Evolutionary conservation across 1,140 invertebrate genomes (phyloP).

Genomic region (Drosophila ambigua): DNA sequence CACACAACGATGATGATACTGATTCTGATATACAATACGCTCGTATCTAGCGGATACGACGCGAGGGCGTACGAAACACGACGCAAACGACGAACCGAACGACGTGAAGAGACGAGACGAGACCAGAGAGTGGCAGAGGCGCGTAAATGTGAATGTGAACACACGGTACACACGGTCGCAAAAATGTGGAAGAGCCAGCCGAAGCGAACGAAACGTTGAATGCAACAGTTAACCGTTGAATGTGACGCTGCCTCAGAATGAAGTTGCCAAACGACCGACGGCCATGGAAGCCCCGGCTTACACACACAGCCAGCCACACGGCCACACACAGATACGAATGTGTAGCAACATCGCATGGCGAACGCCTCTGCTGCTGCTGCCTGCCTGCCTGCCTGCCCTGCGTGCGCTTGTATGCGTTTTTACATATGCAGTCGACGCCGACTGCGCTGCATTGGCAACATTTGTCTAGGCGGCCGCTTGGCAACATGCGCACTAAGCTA

Average conservation of each 20-base stretch:
- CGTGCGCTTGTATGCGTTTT: slow-evolving; percentile 49
- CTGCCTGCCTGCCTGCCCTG: background rate
- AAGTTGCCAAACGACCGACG: slow-evolving; percentile 71
- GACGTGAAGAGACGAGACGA: slow-evolving; percentile 5
- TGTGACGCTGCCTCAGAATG: slow-evolving; percentile 59
- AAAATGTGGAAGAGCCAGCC: slow-evolving; percentile 15
- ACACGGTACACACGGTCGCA: slow-evolving; percentile 20
- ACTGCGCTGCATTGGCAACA: slow-evolving; percentile 39
- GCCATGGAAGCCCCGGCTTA: slow-evolving; percentile 30
- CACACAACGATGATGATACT: slow-evolving; percentile 12
- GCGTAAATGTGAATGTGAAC: slow-evolving; percentile 19
- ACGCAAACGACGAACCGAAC: background rate
- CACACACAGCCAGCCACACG: slow-evolving; percentile 14
- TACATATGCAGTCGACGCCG: slow-evolving; percentile 53
- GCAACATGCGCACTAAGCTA: slow-evolving; percentile 73
- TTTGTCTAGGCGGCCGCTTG: slow-evolving; percentile 11
- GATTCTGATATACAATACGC: background rate
- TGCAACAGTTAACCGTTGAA: slow-evolving; percentile 83
- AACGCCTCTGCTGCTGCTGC: slow-evolving; percentile 3
- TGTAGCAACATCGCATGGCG: slow-evolving; percentile 20
- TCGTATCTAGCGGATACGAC: no score
- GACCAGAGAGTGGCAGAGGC: slow-evolving; percentile 10
- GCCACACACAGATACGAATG: slow-evolving; percentile 1
- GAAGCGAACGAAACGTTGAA: slow-evolving; percentile 76
- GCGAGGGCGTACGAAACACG: no score